Conservation (phyloP, 2,888 invertebrate species). For the Hirtodrosophila trivittata region DNA sequence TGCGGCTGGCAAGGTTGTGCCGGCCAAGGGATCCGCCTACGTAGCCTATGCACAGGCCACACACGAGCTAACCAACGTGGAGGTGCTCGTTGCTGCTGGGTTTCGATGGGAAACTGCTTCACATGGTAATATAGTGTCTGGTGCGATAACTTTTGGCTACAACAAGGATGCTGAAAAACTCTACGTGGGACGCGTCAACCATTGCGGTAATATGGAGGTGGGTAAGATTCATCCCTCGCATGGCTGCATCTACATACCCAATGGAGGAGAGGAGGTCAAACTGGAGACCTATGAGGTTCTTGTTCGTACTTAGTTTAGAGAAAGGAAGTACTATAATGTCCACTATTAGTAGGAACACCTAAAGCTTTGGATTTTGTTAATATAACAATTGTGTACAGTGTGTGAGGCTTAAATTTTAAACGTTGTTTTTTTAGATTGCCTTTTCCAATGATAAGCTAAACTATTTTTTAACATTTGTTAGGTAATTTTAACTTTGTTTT, state of each 20-base stretch:
- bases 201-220: slow-evolving; percentile 83
- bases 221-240: slow-evolving; percentile 87
- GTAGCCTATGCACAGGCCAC: slow-evolving; percentile 85
- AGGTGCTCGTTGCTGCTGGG: slow-evolving; percentile 82
- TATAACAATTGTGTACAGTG: too few species aligned
- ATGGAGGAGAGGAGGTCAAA: slow-evolving; percentile 87
- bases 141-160: slow-evolving; percentile 78
- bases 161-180: slow-evolving; percentile 85
- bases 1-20: slow-evolving; percentile 86
- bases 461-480: too few species aligned
- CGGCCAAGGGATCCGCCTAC: slow-evolving; percentile 85
- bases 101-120: slow-evolving; percentile 60
- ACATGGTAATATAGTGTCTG: slow-evolving; percentile 62
- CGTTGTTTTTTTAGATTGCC: too few species aligned
- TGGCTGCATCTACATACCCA: slow-evolving; percentile 87
- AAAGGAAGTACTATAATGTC: not conserved
- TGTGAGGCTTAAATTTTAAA: too few species aligned
- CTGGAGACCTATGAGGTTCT: slow-evolving; percentile 89
- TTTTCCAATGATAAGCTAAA: too few species aligned
- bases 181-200: slow-evolving; percentile 85
- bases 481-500: too few species aligned
- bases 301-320: slow-evolving; percentile 77
- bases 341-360: too few species aligned
- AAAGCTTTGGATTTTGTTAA: too few species aligned
- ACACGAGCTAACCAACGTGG: slow-evolving; percentile 84